Evolutionary conservation across 2,113 vertebrate species (phyloP), one percentile per base, ranked within the genome.

Genomic region (Anarrhichthys ocellatus): DNA sequence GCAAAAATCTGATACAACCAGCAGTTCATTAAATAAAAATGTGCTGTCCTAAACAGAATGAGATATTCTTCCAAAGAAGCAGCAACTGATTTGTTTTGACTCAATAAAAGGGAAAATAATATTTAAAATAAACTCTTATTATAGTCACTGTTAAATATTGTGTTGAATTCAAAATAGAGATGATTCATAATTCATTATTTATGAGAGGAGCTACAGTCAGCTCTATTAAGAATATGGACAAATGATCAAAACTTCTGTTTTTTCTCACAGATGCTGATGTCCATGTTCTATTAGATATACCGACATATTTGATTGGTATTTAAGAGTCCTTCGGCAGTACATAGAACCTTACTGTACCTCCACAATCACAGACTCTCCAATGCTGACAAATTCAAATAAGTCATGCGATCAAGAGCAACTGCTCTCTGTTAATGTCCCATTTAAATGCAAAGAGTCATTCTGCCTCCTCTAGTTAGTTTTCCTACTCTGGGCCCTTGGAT

Each of bases 371-470:
- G 44, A 56, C 76, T 42, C 72, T 54, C 81, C 52, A 61, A 64
- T 66, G 84, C 78, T 67, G 82, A 89, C 48, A 58, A 88, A 88
- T 79, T 75, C 67, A 72, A 79, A 82, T 36, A 88, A 82, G 70
- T 82, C 67, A 34, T 61, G 73, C 74, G 73, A 90, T 84, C 84
- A 66, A 81, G 65, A 80, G 74, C 81, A 87, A 80, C 88, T 32
- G 79, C 78, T 78, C 78, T 69, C 76, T 89, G 84, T 82, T 94
- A 94, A 93, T 93, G 90, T 86, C 81, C 89, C 85, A 94, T 94
- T 93, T 92, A 94, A 94, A 94, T 94, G 93, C 91, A 93, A 93
- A 93, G 90, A 92, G 89, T 83, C 85, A 86, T 87, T 92, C 83
- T 63, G 84, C 63, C 69, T 75, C 61, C 13, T 67, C 85, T 80